Evolutionary conservation across 2,797 vertebrate genomes (phyloP), one percentile per base, ranked within the genome.

Genomic region (Arrhamphus sclerolepis): DNA sequence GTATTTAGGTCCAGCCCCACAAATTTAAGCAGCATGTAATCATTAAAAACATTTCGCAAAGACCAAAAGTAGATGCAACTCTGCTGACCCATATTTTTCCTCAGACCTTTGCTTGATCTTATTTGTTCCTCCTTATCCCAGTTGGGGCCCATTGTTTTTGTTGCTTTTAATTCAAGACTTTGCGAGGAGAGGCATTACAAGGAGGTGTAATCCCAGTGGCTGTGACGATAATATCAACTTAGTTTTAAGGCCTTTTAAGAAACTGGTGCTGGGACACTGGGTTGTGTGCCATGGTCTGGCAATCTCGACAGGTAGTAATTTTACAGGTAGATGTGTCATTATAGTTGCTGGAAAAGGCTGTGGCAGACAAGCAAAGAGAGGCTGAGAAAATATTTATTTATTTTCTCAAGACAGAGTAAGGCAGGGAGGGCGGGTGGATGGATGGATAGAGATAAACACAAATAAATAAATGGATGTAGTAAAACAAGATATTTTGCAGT

Each of bases 321-420:
- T 91, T 70, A 82, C 83, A 83, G 80, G 79, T 90, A 86, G 89
- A 91, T 90, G 85, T 91, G 90, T 91, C 87, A 91, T 91, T 90
- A 91, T 66, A 74, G 83, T 75, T 57, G 82, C 74, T 84, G 80
- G 80, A 61, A 71, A 83, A 61, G 80, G 68, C 53, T 70, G 68
- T 63, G 68, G 76, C 71, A 77, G 85, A 85, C 75, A 4, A 64
- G n/a, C 59, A 50, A 51, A 62, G 48, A 55, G 56, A 38, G 46
- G 51, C 18, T 49, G 62, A 51, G 54, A 53, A 47, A n/a, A n/a
- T n/a, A n/a, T n/a, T n/a, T n/a, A n/a, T n/a, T n/a, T n/a, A n/a
- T n/a, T n/a, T n/a, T n/a, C n/a, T n/a, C n/a, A n/a, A n/a, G 62
- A 66, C 46, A 6, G 51, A 2, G 10, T 9, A 16, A 38, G 14